A percentile compares a stretch with the other conserved stretches of the same genome.
phyloP scores from a whole-genome alignment of 2,113 vertebrate genomes.

The Recurvirostra avosetta region DNA sequence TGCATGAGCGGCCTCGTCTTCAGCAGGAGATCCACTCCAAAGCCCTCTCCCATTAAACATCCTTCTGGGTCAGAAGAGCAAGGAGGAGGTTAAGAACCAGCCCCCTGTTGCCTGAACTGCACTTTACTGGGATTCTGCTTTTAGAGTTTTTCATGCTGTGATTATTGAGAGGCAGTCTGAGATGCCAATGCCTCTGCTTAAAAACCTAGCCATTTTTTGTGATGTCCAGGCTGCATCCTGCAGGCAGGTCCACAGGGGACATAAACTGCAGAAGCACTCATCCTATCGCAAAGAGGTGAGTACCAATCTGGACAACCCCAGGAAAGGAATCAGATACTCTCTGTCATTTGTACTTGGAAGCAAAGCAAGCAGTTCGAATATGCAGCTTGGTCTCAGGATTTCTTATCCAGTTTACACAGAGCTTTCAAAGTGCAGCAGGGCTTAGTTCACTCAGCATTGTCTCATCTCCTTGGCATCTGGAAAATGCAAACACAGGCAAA shows the following conservation, averaged over 20 bases:
- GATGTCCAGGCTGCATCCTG: not conserved
- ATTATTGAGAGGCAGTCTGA: not conserved
- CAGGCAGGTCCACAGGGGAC: not conserved
- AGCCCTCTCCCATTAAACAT: not conserved
- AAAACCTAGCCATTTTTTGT: not conserved
- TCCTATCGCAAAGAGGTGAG: not conserved
- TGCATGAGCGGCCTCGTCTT: not conserved
- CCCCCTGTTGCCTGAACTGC: not conserved
- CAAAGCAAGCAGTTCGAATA: not conserved
- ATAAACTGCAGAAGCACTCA: not conserved
- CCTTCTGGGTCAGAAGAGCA: not conserved
- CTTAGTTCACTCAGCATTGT: not conserved
- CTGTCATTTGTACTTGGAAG: not conserved
- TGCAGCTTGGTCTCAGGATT: not conserved
- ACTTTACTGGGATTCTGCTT: not conserved
- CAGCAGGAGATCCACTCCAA: constrained; percentile 25
- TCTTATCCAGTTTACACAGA: not conserved
- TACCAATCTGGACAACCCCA: not conserved
- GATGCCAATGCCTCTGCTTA: not conserved
- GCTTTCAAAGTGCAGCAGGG: not conserved
- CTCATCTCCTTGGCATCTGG: not conserved
- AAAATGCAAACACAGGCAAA: not conserved
- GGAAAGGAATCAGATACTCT: not conserved
- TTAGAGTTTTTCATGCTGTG: not conserved
- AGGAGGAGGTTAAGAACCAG: not conserved